These are phyloP conservation scores for Drosophila tsacasi DNA, from an alignment of 1,140 invertebrate species.

Conservation along the genomic window DNA sequence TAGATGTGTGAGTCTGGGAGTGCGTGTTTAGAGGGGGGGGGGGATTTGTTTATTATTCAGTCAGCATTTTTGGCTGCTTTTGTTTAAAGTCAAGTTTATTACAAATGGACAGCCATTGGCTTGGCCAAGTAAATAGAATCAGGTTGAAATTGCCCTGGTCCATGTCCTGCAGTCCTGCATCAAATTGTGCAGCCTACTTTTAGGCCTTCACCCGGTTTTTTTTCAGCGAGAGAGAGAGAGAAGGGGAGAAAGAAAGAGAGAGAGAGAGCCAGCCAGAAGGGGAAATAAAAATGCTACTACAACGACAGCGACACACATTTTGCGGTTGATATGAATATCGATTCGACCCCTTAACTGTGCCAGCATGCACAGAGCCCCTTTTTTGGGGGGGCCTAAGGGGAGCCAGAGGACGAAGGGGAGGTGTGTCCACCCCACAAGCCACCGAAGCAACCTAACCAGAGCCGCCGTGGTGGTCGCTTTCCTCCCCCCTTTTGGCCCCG, in stretches of 20 bases:
- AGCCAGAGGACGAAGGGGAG: neutral
- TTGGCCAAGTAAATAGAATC: constrained; percentile 18
- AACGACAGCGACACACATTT: constrained; percentile 76
- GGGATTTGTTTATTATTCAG: neutral
- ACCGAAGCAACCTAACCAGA: constrained; percentile 7
- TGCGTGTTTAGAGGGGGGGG: too few relatives aligned
- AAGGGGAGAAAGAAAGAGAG: too few relatives aligned
- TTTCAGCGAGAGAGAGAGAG: neutral
- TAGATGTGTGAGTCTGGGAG: too few relatives aligned
- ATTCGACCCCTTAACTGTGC: constrained; percentile 74
- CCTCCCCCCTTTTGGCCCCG: neutral
- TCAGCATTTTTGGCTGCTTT: neutral
- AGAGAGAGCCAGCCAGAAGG: neutral
- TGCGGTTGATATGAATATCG: constrained; percentile 82
- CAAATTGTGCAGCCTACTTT: constrained; percentile 69
- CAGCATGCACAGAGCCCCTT: constrained; percentile 33
- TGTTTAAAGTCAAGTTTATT: constrained; percentile 14
- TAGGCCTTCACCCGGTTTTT: constrained; percentile 25
- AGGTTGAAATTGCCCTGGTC: constrained; percentile 12
- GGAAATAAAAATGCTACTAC: constrained; percentile 45
- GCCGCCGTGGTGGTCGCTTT: neutral
- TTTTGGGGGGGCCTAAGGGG: neutral
- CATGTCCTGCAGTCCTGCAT: constrained; percentile 53
- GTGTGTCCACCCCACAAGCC: neutral
- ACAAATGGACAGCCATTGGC: neutral